Conservation (phyloP, 2,797 vertebrate species). For the Odontamblyopus lacepedii region DNA sequence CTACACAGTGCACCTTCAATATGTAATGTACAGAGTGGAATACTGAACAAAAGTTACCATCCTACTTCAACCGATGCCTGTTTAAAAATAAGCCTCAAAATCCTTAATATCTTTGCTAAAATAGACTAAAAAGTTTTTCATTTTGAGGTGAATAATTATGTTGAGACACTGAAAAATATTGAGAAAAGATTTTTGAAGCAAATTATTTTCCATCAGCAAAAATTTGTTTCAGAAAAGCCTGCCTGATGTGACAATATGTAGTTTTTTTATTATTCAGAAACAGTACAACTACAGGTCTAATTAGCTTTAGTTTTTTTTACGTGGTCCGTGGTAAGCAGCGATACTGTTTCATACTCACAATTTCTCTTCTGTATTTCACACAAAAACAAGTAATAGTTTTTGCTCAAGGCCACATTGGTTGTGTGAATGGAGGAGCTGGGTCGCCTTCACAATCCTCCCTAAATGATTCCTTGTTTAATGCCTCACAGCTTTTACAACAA, state of each 20-base stretch:
- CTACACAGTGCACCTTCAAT: no score
- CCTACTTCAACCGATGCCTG: background rate
- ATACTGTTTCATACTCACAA: background rate
- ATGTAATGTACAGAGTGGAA: background rate
- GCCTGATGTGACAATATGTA: background rate
- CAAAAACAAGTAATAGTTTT: background rate
- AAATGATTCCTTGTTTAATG: background rate
- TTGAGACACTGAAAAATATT: background rate
- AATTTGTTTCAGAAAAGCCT: background rate
- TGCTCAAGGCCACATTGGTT: background rate
- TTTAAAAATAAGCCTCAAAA: background rate
- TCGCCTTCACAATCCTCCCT: background rate
- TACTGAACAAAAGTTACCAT: background rate
- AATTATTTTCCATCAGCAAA: background rate
- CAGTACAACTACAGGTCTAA: no score
- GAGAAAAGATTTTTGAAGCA: background rate
- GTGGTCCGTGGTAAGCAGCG: background rate
- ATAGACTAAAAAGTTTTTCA: background rate
- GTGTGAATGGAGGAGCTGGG: background rate
- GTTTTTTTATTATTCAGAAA: no score
- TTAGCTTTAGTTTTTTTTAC: background rate
- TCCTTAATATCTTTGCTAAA: background rate
- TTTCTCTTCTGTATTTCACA: background rate
- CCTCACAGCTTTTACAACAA: background rate
- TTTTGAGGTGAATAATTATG: background rate